phyloP scores from a whole-genome alignment of 92 coral and sea anemone species.

The Zoanthus sansibaricus region DNA sequence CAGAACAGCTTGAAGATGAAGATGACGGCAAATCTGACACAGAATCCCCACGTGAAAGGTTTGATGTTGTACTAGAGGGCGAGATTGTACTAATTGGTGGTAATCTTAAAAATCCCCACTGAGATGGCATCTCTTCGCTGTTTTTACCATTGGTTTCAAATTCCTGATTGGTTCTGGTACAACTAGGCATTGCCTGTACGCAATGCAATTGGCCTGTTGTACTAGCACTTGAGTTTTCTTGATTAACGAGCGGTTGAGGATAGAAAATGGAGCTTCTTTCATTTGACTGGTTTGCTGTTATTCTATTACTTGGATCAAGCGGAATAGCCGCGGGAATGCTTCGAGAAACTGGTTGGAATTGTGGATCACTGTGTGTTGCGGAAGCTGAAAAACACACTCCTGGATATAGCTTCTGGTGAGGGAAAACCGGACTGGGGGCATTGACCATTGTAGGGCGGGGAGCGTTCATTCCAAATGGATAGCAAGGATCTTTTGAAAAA shows the following conservation, averaged over 20 bases:
- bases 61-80: conserved; percentile 69
- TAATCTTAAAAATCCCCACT: conserved; percentile 77
- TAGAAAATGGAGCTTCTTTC: conserved; percentile 44
- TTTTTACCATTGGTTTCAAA: conserved; percentile 41
- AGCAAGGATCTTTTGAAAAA: conserved; percentile 2
- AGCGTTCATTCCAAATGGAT: conserved; percentile 58
- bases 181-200: conserved; percentile 8
- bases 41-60: background rate
- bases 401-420: conserved; percentile 64
- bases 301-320: conserved; percentile 16
- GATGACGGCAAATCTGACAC: conserved; percentile 22
- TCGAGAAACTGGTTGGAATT: background rate
- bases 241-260: conserved; percentile 23
- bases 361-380: conserved; percentile 1
- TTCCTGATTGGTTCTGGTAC: conserved; percentile 53
- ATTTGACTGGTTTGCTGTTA: conserved; percentile 7
- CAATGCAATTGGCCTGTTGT: background rate
- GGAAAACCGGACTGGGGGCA: conserved; percentile 69
- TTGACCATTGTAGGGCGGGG: conserved; percentile 61
- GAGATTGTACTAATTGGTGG: conserved; percentile 84
- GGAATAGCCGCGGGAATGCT: conserved; percentile 3
- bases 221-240: conserved; percentile 32
- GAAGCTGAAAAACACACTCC: conserved; percentile 48
- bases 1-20: conserved; percentile 34
- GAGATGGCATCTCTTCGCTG: conserved; percentile 76